Base-by-base conservation (phyloP, 2,113 vertebrate genomes). In the Anhinga anhinga region DNA sequence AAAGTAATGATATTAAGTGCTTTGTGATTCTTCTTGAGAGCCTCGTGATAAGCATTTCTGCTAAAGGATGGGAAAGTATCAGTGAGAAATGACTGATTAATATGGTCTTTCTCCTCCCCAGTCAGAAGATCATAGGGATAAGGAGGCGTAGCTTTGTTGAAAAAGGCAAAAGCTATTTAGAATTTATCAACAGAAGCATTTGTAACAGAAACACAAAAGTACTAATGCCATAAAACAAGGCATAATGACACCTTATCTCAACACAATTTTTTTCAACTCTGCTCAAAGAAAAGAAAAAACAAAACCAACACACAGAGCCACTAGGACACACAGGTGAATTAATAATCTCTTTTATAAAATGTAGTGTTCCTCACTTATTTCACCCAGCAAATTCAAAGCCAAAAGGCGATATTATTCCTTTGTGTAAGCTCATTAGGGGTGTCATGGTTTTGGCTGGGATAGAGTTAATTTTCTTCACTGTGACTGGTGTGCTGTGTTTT, bases 81-180 rank as follows among this genome's bases (percentile, higher is more conserved):
- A 91, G n/a, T 65, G 30, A 85, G 73, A 82, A 95, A 94, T 82
- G 61, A 79, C 66, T n/a, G n/a, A n/a, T n/a, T n/a, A n/a, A n/a
- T n/a, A n/a, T n/a, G n/a, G n/a, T n/a, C n/a, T n/a, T n/a, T n/a
- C n/a, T n/a, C n/a, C n/a, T n/a, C n/a, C n/a, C n/a, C n/a, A n/a
- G n/a, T 53, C 86, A 79, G 89, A 86, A 11, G 10, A 79, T 55
- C 38, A 84, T 0, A 58, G 62, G 62, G 79, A 72, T 65, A 84
- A 89, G 47, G 30, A 78, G 90, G 55, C 91, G 45, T 87, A 91
- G 44, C 55, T 86, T 49, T 86, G 76, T 6, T 49, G 49, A 53
- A 82, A 88, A 90, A 83, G 53, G 53, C 49, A 95, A 90, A 92
- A 92, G 56, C 63, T 90, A 65, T 70, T 83, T 44, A 19, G 69